Evolutionary conservation across 2,888 invertebrate species (phyloP), one percentile per base, ranked within the genome.

Genomic region (Pachydiplax longipennis): DNA sequence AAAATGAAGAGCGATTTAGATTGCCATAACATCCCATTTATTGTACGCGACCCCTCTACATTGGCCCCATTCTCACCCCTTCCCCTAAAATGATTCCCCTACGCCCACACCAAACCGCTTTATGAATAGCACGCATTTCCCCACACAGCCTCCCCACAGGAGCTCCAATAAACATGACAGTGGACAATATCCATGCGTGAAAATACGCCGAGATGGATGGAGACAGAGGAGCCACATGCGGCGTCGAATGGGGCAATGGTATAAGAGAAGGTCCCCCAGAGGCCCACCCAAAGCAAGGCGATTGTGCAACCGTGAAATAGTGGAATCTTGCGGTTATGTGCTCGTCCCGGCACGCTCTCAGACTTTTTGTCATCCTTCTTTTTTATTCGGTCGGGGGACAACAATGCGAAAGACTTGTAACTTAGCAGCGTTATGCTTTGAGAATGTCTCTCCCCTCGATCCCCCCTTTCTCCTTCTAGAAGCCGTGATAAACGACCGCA

Each of bases 301-400:
- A 73, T 73, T 73, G 73, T 73, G 73, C 73, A 73, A 73, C 73
- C 73, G 73, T 73, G 73, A 73, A 73, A 73, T 73, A 73, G 73
- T 73, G 73, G 73, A 73, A 73, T 73, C 73, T 73, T 73, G 73
- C 31, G 25, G 73, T 73, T 73, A 73, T 73, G 73, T 31, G 73
- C 73, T 73, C 73, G 73, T 73, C 73, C 73, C 73, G n/a, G 73
- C 73, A 73, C 73, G 73, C 73, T 73, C 73, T 10, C 0, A 31
- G 73, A 73, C 25, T 73, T 73, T 73, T 31, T 13, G n/a, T 73
- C 73, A 73, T 73, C 31, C 31, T 73, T 73, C 12, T 73, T 73
- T 65, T 5, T n/a, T 65, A 65, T 73, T 73, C 73, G 31, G 25
- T 31, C 73, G 31, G 25, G 25, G 73, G 73, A 73, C 73, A 73